Conservation (phyloP, 2,797 vertebrate genomes). For the Bovichtus diacanthus region DNA sequence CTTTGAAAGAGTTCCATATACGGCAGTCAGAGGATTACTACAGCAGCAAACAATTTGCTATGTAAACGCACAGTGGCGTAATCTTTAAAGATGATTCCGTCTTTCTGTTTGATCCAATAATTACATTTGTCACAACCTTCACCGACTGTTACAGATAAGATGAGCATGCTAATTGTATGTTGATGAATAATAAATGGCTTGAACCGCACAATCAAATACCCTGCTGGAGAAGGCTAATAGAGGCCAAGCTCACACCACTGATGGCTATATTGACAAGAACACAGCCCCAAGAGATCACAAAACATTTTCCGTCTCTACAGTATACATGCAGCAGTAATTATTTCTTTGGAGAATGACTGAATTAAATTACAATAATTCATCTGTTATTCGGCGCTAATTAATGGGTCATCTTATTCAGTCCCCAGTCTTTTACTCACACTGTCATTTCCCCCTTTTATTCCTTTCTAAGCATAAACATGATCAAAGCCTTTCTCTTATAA, state of each 20-base stretch:
- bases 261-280: constrained; percentile 69
- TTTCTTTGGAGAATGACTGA: constrained; percentile 71
- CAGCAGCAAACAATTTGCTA: no score
- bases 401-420: constrained; percentile 64
- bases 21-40: no score
- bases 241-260: constrained; percentile 59
- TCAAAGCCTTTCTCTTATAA: constrained; percentile 64
- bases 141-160: constrained; percentile 37
- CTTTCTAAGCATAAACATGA: constrained; percentile 61
- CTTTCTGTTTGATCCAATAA: constrained; percentile 31
- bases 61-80: no score
- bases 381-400: constrained; percentile 69
- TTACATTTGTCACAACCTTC: constrained; percentile 33
- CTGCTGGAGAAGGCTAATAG: constrained; percentile 68
- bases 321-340: constrained; percentile 69
- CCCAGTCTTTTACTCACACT: constrained; percentile 55
- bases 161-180: constrained; percentile 63
- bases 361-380: constrained; percentile 76
- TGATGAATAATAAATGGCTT: constrained; percentile 47
- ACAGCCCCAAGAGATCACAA: constrained; percentile 61
- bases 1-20: no score
- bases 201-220: constrained; percentile 47
- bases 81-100: constrained; percentile 8
- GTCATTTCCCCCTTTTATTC: constrained; percentile 61
- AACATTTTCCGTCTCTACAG: constrained; percentile 56